A percentile compares a stretch with the other conserved stretches of the same genome.
Evolutionary conservation across 1,140 invertebrate species (phyloP).

Genomic region (Drosophila cardini): DNA sequence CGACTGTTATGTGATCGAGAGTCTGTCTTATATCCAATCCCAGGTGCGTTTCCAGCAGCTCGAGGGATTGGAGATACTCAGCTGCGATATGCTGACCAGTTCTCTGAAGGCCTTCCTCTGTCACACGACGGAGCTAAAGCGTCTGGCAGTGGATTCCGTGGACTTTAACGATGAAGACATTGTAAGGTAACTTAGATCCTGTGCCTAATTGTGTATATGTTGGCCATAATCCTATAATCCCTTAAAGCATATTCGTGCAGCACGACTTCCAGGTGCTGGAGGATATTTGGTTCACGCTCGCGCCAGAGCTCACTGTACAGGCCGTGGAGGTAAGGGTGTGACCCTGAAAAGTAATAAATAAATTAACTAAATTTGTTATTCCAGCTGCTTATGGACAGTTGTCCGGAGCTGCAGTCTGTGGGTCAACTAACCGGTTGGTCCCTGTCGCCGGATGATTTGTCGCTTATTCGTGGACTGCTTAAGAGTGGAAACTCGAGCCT

Average conservation of each 20-base stretch:
- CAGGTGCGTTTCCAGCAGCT: constrained; percentile 87
- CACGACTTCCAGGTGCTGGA: constrained; percentile 87
- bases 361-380: neutral
- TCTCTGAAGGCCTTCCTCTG: constrained; percentile 87
- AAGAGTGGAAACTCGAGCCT: constrained; percentile 87
- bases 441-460: constrained; percentile 87
- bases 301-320: constrained; percentile 86
- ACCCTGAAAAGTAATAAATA: neutral
- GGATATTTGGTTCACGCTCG: constrained; percentile 88
- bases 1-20: constrained; percentile 88
- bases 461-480: constrained; percentile 87
- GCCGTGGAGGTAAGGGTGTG: constrained; percentile 85
- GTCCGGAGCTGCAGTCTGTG: constrained; percentile 87
- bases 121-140: constrained; percentile 86
- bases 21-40: constrained; percentile 85
- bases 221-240: constrained; percentile 13
- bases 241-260: constrained; percentile 85
- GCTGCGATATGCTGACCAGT: constrained; percentile 86
- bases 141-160: constrained; percentile 86
- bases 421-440: constrained; percentile 88
- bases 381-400: constrained; percentile 86
- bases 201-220: neutral
- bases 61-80: constrained; percentile 87
- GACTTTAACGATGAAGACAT: constrained; percentile 87
- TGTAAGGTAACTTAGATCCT: constrained; percentile 83